Base-by-base conservation (phyloP, 2,113 vertebrate genomes). In the Alaudala cheleensis region DNA sequence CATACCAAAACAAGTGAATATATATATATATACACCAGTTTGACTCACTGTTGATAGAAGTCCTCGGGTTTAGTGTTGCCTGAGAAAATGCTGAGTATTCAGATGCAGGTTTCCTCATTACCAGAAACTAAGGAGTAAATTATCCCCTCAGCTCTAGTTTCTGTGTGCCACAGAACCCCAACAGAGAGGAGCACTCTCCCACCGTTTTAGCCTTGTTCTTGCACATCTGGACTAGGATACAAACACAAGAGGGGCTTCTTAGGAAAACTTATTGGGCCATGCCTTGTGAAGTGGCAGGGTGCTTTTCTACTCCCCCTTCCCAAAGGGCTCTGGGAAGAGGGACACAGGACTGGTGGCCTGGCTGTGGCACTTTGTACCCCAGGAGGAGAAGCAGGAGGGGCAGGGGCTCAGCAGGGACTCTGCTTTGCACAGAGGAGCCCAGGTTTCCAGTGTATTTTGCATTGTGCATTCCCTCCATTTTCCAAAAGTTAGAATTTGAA, bases 1-100 rank as follows among this genome's bases (percentile, higher is more conserved):
- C 3, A 12, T 6, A 9, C 12, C 31, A 12, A 83, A 24, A 54
- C 5, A 40, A 12, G 4, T 10, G 8, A 18, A 25, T 7, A 21
- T 9, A 39, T 1, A 65, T 0, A 60, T 0, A 62, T 1, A 40
- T 3, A 12, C 15, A 16, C 9, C 29, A 37, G 24, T 64, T 51
- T 76, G 44, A 44, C 14, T 81, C 40, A 14, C 29, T 57, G 14
- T 49, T 29, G 6, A 21, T 4, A 65, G 24, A 34, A 61, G 42
- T 39, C 44, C 29, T 85, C 54, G 12, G 21, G 45, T 70, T 56
- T 47, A 42, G 1, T 9, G 16, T 9, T 71, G n/a, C 22, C 66
- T 19, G 40, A 78, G 23, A 69, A 22, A 22, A 33, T 39, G 21
- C 31, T 44, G 29, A 5, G 8, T 31, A 33, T 33, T 69, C 45